These are phyloP conservation scores for Oligia latruncula DNA, from an alignment of 2,888 invertebrate species.

Conservation along the genomic window DNA sequence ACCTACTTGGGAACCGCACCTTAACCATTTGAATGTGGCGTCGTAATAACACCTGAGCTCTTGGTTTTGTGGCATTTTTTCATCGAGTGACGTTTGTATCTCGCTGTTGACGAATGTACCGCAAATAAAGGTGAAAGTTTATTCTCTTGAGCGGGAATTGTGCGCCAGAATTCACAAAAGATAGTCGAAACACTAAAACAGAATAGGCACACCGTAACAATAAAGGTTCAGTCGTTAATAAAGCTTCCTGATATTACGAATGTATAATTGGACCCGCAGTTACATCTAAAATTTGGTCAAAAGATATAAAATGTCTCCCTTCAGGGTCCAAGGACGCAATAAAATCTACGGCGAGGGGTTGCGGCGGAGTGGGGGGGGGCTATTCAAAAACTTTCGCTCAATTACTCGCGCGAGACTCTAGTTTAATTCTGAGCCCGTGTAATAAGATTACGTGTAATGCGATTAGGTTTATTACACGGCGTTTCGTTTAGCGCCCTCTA, in stretches of 20 bases:
- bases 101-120: constrained; percentile 51
- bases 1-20: constrained; percentile 29
- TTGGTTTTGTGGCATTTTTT: constrained; percentile 48
- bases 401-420: constrained; percentile 68
- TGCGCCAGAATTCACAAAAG: constrained; percentile 28
- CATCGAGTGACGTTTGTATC: constrained; percentile 36
- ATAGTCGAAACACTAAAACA: constrained; percentile 38
- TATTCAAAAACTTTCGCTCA: constrained; percentile 72
- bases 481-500: constrained; percentile 64
- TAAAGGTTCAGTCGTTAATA: constrained; percentile 60
- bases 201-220: constrained; percentile 41
- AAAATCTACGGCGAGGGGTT: constrained; percentile 52
- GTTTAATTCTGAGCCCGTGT: constrained; percentile 67
- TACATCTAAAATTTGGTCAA: constrained; percentile 65
- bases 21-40: constrained; percentile 37
- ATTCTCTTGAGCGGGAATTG: constrained; percentile 22
- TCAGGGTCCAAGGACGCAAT: constrained; percentile 59
- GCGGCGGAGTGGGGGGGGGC: constrained; percentile 22
- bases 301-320: constrained; percentile 68
- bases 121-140: constrained; percentile 42
- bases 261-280: constrained; percentile 64
- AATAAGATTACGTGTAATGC: constrained; percentile 69
- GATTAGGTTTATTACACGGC: constrained; percentile 64
- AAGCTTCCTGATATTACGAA: constrained; percentile 64
- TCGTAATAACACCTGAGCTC: constrained; percentile 48